Evolutionary conservation across 2,888 invertebrate species (phyloP), one percentile per base, ranked within the genome.

Genomic region (Celastrina argiolus): DNA sequence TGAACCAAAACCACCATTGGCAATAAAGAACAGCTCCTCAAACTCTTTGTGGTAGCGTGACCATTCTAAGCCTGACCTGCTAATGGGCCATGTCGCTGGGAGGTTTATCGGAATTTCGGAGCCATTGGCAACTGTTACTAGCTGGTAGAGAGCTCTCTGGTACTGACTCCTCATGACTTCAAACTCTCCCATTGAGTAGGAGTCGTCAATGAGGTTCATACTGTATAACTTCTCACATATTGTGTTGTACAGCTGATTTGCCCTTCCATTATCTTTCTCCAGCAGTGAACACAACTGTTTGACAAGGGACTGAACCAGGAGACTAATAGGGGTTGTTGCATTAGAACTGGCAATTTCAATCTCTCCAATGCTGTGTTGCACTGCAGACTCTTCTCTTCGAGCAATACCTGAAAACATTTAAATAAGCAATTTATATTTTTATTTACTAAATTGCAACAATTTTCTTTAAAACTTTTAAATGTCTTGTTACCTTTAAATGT

Each of bases 1-100:
- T 72, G 92, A 92, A 0, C 96, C 96, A 78, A 96, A 96, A 22
- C 96, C 96, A 12, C 96, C 96, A 18, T 92, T 92, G 68, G 94
- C 95, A 69, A 96, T 94, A 72, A 92, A 95, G 70, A 88, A 92
- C 0, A 94, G 76, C 79, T 96, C 95, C 70, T 94, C 92, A 81
- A 95, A 96, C 75, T 96, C 95, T 66, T 92, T 88, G 63, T 91
- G 88, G 79, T 95, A 96, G 58, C 95, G 90, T 0, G 95, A 95
- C 92, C 92, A 92, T 74, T 93, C 92, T 22, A 92, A 78, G 0
- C 88, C 87, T 0, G 92, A 85, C n/a, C 92, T 91, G 8, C 87
- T 81, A 45, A 92, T 90, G 0, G 92, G 92, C 92, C 92, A 93
- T 1, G 91, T 81, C 0, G 84, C 87, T 56, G 91, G 92, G 4